Evolutionary conservation across 30 jellyfish, hydroid and myxozoan species (phyloP).

Genomic region (Pelagia noctiluca): DNA sequence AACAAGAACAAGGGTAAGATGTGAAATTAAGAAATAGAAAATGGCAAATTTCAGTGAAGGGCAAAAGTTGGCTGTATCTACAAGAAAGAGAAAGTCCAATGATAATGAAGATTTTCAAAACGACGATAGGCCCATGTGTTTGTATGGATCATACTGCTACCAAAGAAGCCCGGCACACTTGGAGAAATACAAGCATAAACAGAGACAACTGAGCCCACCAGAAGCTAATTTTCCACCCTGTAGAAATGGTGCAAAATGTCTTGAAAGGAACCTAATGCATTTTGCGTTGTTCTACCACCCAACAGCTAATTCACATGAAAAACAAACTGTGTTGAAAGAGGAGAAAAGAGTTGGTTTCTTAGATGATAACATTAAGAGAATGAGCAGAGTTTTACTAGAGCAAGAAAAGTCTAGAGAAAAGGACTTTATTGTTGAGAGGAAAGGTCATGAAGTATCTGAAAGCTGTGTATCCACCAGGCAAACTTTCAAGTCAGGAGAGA

Average conservation of each 20-base stretch:
- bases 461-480: no score
- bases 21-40: no score
- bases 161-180: constrained; percentile 46
- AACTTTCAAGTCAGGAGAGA: no score
- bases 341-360: no score
- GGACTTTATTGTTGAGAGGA: no score
- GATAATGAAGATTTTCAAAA: constrained; percentile 1
- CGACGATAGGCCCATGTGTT: constrained; percentile 30
- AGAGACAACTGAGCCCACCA: background rate
- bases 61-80: background rate
- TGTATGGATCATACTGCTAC: constrained; percentile 59
- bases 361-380: no score
- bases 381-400: no score
- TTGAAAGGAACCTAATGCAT: constrained; percentile 63
- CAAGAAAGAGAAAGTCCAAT: background rate
- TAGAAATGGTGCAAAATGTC: constrained; percentile 58
- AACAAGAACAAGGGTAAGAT: no score
- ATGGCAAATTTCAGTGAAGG: no score
- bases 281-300: constrained; percentile 77
- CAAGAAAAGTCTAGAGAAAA: no score
- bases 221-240: constrained; percentile 58
- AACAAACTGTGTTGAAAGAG: background rate
- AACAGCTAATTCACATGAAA: background rate
- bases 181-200: constrained; percentile 29
- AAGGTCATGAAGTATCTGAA: no score